Evolutionary conservation across 2,888 invertebrate species (phyloP), one percentile per base, ranked within the genome.

Genomic region (Aphidoletes aphidimyza): DNA sequence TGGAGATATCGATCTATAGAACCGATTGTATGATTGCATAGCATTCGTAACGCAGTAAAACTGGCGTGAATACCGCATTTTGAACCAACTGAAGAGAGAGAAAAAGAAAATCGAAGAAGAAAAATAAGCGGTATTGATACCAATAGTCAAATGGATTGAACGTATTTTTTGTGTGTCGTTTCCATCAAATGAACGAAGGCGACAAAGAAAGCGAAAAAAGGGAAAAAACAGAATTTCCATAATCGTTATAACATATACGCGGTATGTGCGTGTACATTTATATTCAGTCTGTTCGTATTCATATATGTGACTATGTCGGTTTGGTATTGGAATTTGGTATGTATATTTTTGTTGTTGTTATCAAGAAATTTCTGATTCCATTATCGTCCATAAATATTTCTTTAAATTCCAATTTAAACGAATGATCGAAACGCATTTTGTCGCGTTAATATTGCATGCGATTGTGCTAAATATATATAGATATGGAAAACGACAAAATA

Each of bases 401-500:
- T 69, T 69, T 30, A 69, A 69, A 30, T 69, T 30, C 69, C 30
- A 69, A 30, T 69, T 69, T 30, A 30, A 11, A 14, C 26, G 69
- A 69, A 69, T 69, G 69, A 69, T 69, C 69, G 69, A 69, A 69
- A 69, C 69, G 30, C 69, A 69, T 69, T 69, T 42, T 42, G n/a
- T n/a, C n/a, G n/a, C n/a, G n/a, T n/a, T n/a, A n/a, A n/a, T n/a
- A n/a, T n/a, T n/a, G n/a, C n/a, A n/a, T n/a, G n/a, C n/a, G n/a
- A n/a, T n/a, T n/a, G n/a, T n/a, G n/a, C n/a, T n/a, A n/a, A n/a
- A n/a, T n/a, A n/a, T n/a, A n/a, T n/a, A n/a, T n/a, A n/a, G n/a
- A n/a, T n/a, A 42, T 14, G 42, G 54, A 54, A 5, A 26, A 22
- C 22, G 54, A 54, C 5, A 54, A 5, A 19, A 54, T n/a, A n/a